Evolutionary conservation across 2,797 vertebrate genomes (phyloP).

Genomic region (Danio tinwini): DNA sequence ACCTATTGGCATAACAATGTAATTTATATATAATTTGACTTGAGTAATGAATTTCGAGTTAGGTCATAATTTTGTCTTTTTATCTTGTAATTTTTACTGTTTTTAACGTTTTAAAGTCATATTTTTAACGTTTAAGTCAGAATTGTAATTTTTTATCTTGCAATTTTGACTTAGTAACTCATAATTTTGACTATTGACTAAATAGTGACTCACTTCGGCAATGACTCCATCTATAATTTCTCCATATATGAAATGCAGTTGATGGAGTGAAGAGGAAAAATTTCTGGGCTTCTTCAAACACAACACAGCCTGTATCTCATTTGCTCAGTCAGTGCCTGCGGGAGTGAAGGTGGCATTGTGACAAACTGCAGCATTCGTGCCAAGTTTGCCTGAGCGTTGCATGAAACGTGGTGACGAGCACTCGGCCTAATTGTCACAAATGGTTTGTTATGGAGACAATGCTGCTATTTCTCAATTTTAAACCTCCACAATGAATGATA

Average conservation of each 20-base stretch:
- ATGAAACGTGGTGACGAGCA: conserved; percentile 31
- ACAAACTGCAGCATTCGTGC: conserved; percentile 16
- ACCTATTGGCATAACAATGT: no score
- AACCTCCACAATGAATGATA: neutral
- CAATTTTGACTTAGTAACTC: no score
- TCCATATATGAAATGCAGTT: neutral
- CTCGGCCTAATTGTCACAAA: conserved; percentile 18
- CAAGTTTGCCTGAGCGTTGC: conserved; percentile 24
- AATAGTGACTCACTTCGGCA: no score
- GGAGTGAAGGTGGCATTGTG: conserved; percentile 30
- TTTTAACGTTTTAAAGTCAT: no score
- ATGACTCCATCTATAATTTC: conserved; percentile 5
- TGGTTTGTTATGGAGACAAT: conserved; percentile 26
- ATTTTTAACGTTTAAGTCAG: no score
- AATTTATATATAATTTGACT: no score
- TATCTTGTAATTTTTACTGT: no score
- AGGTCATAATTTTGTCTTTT: no score
- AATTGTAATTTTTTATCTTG: no score
- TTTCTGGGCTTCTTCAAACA: conserved; percentile 1
- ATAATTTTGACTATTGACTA: no score
- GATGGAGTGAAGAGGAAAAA: neutral
- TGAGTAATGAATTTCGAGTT: no score
- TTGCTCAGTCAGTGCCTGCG: conserved; percentile 1
- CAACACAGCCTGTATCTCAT: neutral
- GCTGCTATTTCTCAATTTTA: neutral